phyloP scores from a whole-genome alignment of 2,888 invertebrate species.

The Xestia ashworthii region DNA sequence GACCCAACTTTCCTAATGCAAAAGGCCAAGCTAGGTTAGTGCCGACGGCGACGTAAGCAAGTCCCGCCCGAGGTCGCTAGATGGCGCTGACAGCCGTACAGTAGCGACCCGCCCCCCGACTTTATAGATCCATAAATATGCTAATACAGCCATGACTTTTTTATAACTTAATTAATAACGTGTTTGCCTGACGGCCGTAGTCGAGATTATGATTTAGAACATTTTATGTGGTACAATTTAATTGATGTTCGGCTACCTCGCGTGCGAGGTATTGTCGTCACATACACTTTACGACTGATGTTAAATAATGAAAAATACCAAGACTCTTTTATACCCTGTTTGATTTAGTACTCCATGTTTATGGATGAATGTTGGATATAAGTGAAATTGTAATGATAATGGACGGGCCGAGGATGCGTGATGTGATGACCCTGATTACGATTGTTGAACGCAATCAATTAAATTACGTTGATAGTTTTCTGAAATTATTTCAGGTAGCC shows the following conservation, averaged over 20 bases:
- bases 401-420: slow-evolving; percentile 49
- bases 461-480: slow-evolving; percentile 25
- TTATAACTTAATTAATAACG: slow-evolving; percentile 90
- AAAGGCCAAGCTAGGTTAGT: neutral
- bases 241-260: slow-evolving; percentile 83
- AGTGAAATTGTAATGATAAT: slow-evolving; percentile 71
- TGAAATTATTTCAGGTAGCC: slow-evolving; percentile 21
- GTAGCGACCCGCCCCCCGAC: slow-evolving; percentile 65
- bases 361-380: slow-evolving; percentile 70
- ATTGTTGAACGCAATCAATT: slow-evolving; percentile 24
- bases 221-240: slow-evolving; percentile 87
- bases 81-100: slow-evolving; percentile 57
- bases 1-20: neutral
- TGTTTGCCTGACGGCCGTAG: slow-evolving; percentile 76
- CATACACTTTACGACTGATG: slow-evolving; percentile 86
- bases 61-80: slow-evolving; percentile 36
- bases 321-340: slow-evolving; percentile 72
- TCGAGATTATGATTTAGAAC: slow-evolving; percentile 87
- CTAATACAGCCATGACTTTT: slow-evolving; percentile 89
- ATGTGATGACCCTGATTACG: slow-evolving; percentile 31
- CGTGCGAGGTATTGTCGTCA: slow-evolving; percentile 80
- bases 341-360: slow-evolving; percentile 84
- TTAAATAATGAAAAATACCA: slow-evolving; percentile 89
- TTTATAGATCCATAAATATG: slow-evolving; percentile 87
- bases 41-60: slow-evolving; percentile 9